Base-by-base conservation (phyloP, 1,140 invertebrate species). In the Drosophila saltans region DNA sequence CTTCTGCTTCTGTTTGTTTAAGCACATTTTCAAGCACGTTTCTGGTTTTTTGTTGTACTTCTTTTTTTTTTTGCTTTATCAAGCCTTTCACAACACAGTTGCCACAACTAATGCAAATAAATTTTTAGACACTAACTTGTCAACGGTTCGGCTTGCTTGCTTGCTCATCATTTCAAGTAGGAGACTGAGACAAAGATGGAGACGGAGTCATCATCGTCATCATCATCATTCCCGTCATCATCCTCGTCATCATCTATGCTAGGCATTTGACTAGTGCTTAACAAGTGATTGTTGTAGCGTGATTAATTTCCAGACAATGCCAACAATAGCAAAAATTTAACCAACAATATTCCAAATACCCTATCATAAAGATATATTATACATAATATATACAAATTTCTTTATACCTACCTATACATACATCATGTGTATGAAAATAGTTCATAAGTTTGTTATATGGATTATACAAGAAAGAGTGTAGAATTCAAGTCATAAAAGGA, bases 101-200 rank as follows among this genome's bases (percentile, higher is more conserved):
- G 78, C 71, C 45, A 52, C 82, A 86, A 85, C 81, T 81, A 85
- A 85, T 85, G 81, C 81, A 81, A 85, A 86, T 85, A 85, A 75
- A 81, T 85, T 81, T 75, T 72, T 52, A 78, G 65, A 36, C 36
- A 71, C 81, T 84, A 78, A 86, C 81, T 70, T 75, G 67, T 72
- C 61, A 75, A 48, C 45, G 45, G 21, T 52, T 52, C 11, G 24
- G 74, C 56, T 26, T 48, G 33, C 21, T 16, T 16, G 16, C 16
- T 40, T 60, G 66, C 72, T 69, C 73, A 75, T 69, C 73, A 75
- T 58, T 61, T 33, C 59, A 62, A 45, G 52, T 66, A 30, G 63
- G 21, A 59, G 55, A 66, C 66, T 10, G 8, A 52, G 66, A 1
- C 43, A 36, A 26, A 60, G 66, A 55, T 43, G 65, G 28, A 30